Percentiles rank a stretch among this genome's conserved stretches.
Conservation (phyloP, 2,888 invertebrate genomes). For the Pachliopta kotzebuea region DNA sequence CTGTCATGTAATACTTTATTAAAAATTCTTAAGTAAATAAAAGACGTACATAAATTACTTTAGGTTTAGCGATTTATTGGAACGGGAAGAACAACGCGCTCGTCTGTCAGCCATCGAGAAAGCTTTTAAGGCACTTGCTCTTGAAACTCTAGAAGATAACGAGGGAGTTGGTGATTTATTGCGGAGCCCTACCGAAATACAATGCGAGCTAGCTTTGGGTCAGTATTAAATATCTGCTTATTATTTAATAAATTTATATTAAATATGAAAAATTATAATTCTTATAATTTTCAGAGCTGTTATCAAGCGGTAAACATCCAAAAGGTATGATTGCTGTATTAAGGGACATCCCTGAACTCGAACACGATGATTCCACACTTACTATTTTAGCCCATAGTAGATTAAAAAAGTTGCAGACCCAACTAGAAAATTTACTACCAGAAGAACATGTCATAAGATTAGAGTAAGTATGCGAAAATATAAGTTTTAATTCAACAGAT, state of each 20-base stretch:
- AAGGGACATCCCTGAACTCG: slow-evolving; percentile 62
- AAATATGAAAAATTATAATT: neutral
- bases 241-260: neutral
- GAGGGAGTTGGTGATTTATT: slow-evolving; percentile 56
- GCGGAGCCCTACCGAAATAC: slow-evolving; percentile 66
- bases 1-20: neutral
- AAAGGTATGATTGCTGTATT: slow-evolving; percentile 71
- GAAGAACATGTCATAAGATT: slow-evolving; percentile 73
- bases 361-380: slow-evolving; percentile 61
- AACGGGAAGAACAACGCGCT: slow-evolving; percentile 63
- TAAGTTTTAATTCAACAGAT: neutral
- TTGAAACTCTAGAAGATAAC: slow-evolving; percentile 57
- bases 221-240: slow-evolving; percentile 30
- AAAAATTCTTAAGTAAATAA: neutral
- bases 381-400: slow-evolving; percentile 57
- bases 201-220: slow-evolving; percentile 72
- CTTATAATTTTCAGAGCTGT: slow-evolving; percentile 53
- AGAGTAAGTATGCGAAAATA: slow-evolving; percentile 57
- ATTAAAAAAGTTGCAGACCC: slow-evolving; percentile 62
- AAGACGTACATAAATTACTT: slow-evolving; percentile 6
- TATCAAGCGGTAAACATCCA: slow-evolving; percentile 60
- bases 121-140: slow-evolving; percentile 59
- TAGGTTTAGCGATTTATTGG: slow-evolving; percentile 67
- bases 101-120: slow-evolving; percentile 69
- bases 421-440: slow-evolving; percentile 66